phyloP scores from a whole-genome alignment of 2,888 invertebrate species.

The Cataglyphis altisquamis region DNA sequence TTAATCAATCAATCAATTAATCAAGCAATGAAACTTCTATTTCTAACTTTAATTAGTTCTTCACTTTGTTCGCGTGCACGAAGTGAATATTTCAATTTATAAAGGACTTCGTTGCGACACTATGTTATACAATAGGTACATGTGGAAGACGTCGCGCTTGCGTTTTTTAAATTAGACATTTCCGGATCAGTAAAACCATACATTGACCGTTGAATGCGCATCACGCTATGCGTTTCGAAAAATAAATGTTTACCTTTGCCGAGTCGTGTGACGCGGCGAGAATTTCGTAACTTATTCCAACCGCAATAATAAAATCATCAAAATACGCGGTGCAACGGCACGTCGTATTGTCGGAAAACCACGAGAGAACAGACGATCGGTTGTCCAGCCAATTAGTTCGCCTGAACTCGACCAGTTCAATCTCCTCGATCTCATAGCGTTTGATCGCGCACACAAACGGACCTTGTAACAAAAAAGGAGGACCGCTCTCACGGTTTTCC shows the following conservation, averaged over 20 bases:
- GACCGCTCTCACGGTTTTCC: constrained; percentile 45
- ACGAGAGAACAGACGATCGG: constrained; percentile 71
- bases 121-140: not conserved
- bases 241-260: not conserved
- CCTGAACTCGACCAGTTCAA: constrained; percentile 61
- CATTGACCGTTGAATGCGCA: not conserved
- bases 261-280: not conserved
- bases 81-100: not conserved
- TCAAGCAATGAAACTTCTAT: not conserved
- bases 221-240: not conserved
- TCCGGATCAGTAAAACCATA: not conserved
- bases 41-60: not conserved
- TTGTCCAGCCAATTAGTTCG: constrained; percentile 70
- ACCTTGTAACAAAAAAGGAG: constrained; percentile 15
- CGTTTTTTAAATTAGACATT: constrained; percentile 13
- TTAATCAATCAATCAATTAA: not conserved
- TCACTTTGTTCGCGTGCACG: not conserved
- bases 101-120: not conserved
- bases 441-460: not conserved
- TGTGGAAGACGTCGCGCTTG: not conserved
- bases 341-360: not conserved
- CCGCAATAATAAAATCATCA: not conserved
- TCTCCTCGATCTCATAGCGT: constrained; percentile 55
- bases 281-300: not conserved
- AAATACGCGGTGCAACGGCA: not conserved